A percentile compares a stretch with the other conserved stretches of the same genome.
Conservation (phyloP, 2,888 invertebrate species). For the Azorinus chamasolen region DNA sequence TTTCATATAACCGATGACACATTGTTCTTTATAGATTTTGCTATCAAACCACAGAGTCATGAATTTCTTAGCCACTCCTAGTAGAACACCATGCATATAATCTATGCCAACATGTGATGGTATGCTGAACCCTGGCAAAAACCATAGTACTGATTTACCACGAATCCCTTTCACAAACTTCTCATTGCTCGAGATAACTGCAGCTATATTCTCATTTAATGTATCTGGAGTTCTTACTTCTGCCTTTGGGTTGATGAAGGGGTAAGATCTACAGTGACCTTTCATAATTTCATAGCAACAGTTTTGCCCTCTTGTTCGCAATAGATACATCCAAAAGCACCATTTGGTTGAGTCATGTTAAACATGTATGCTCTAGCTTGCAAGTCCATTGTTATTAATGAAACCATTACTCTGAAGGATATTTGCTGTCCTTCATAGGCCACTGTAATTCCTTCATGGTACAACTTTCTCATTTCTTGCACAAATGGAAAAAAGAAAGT, state of each 20-base stretch:
- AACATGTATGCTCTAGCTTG: conserved; percentile 27
- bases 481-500: no score
- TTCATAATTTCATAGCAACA: neutral
- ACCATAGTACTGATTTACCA: conserved; percentile 10
- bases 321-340: conserved; percentile 23
- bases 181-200: conserved; percentile 3
- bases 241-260: neutral
- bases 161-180: conserved; percentile 18
- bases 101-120: neutral
- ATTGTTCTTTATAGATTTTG: conserved; percentile 1
- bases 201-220: conserved; percentile 11
- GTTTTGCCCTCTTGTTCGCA: conserved; percentile 17
- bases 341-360: conserved; percentile 32
- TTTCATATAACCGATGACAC: conserved; percentile 7
- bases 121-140: conserved; percentile 16
- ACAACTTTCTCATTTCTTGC: neutral
- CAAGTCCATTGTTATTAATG: conserved; percentile 23
- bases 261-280: conserved; percentile 16
- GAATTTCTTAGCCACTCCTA: conserved; percentile 18
- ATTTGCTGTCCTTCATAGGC: conserved; percentile 5
- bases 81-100: conserved; percentile 27
- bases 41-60: conserved; percentile 22
- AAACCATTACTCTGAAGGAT: conserved; percentile 5
- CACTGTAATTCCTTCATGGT: conserved; percentile 15
- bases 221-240: conserved; percentile 8